Conservation (phyloP, 2,888 invertebrate genomes). For the Monopis laevigella region DNA sequence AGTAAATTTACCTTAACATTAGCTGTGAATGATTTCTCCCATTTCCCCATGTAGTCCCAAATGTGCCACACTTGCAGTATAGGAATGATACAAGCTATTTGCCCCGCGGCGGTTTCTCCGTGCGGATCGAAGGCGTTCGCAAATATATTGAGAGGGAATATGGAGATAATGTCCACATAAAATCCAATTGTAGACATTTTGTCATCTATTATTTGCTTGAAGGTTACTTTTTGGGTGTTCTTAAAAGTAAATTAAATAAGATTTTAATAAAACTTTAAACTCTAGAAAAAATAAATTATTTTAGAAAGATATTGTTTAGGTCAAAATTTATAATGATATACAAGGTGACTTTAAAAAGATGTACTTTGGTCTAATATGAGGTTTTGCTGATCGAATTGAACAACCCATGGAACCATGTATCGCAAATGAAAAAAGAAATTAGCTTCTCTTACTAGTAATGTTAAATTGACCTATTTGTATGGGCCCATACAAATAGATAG, state of each 20-base stretch:
- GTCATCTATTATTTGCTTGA: slow-evolving; percentile 49
- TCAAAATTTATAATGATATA: no score
- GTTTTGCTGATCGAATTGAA: no score
- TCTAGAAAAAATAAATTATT: no score
- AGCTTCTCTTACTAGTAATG: no score
- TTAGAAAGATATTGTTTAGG: no score
- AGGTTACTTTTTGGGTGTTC: slow-evolving; percentile 41
- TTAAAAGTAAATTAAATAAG: slow-evolving; percentile 23
- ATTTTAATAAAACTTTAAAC: no score
- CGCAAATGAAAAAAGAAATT: no score
- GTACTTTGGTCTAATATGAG: no score
- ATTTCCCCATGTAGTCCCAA: slow-evolving; percentile 43
- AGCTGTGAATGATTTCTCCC: slow-evolving; percentile 38
- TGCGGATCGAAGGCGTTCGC: slow-evolving; percentile 42
- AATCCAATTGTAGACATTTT: slow-evolving; percentile 52
- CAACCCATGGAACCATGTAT: no score
- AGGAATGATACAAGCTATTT: slow-evolving; percentile 39
- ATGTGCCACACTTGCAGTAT: slow-evolving; percentile 54
- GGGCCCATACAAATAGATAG: no score
- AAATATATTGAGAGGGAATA: slow-evolving; percentile 50
- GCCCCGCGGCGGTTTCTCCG: slow-evolving; percentile 32
- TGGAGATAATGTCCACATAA: slow-evolving; percentile 50
- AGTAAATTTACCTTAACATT: slow-evolving; percentile 42
- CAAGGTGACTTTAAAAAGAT: no score
- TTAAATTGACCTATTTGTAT: no score